Base-by-base conservation (phyloP, 1,140 invertebrate species). In the Aphelinus atriplicis region DNA sequence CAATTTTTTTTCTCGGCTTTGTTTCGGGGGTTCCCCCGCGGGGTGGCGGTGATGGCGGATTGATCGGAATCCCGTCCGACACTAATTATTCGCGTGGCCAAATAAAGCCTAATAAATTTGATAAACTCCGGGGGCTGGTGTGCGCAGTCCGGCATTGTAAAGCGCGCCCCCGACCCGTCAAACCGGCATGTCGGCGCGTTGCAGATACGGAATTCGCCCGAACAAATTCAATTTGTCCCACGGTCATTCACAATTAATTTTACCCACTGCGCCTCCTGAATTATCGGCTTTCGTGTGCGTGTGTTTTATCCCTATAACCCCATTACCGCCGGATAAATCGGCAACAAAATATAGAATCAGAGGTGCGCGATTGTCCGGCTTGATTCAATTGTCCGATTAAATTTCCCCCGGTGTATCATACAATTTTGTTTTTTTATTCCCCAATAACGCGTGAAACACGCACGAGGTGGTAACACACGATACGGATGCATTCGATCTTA, bases 211-310 rank as follows among this genome's bases (percentile, higher is more conserved):
- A 26, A 26, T 26, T 51, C 10, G 43, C 62, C 9, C 47, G 26
- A 26, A 55, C n/a, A 68, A 74, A 74, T 74, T 74, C 50, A 43
- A 74, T 74, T 68, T 68, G 5, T 74, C 56, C 26, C 7, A 57
- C 53, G 45, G 65, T 56, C 50, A 57, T 68, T 74, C 63, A 68
- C 62, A 74, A 74, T 74, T 74, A 73, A 73, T 67, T 73, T 67
- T 2, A 63, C 1, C 10, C 5, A 26, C 26, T 26, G 26, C 45
- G 9, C 42, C 46, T 74, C 66, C 26, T 26, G 65, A 68, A 74
- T 68, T 68, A 68, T 74, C 45, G 57, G 48, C 45, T 68, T 26
- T 26, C 26, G 26, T 26, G 26, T 26, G 26, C 26, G 26, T 26
- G 26, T 26, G 26, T 26, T 26, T 26, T 26, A 26, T 26, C 26